phyloP scores from a whole-genome alignment of 2,797 vertebrate genomes.

The Xenops minutus region DNA sequence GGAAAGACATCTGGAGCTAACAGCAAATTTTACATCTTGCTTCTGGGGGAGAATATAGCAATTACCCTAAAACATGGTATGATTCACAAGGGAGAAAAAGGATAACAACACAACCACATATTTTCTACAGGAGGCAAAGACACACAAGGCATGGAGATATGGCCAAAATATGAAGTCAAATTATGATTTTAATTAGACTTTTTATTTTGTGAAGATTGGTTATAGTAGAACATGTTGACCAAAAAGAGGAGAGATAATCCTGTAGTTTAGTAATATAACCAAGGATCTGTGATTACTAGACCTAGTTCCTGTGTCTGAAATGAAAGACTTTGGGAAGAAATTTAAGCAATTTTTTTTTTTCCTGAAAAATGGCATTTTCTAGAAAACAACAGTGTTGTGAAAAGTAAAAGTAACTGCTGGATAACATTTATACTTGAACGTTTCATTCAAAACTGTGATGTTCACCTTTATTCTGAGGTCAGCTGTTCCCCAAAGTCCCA shows the following conservation, averaged over 20 bases:
- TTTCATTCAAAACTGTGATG: neutral
- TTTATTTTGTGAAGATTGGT: neutral
- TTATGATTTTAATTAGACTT: neutral
- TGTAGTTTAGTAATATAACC: neutral
- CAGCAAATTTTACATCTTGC: neutral
- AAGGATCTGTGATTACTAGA: neutral
- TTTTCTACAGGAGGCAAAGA: neutral
- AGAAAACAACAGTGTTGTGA: neutral
- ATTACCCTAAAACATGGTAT: neutral
- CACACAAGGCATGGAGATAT: neutral
- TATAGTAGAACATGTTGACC: neutral
- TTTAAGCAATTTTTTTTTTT: neutral
- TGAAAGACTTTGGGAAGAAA: neutral
- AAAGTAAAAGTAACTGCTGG: neutral
- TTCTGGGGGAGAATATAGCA: neutral
- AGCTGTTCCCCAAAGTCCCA: neutral
- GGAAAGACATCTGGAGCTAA: neutral
- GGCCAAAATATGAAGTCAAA: neutral
- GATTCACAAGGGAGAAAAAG: neutral
- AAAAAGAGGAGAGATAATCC: neutral
- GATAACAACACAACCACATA: neutral
- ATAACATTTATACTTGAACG: neutral
- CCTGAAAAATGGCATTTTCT: neutral
- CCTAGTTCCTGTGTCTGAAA: neutral
- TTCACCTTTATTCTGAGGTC: neutral